phyloP scores from a whole-genome alignment of 2,797 vertebrate genomes.

The Hemitrygon akajei region DNA sequence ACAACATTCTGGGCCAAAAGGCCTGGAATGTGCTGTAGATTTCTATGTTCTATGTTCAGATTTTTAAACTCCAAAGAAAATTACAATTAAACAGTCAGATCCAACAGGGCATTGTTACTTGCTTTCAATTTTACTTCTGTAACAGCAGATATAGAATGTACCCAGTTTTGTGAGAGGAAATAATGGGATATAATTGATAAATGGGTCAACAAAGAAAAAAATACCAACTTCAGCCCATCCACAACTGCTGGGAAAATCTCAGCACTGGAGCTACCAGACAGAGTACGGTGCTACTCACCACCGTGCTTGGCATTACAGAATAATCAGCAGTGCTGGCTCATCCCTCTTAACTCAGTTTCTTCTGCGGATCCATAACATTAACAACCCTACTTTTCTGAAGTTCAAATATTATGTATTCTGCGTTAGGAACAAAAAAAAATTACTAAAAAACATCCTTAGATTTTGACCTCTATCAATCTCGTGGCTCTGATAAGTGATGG shows the following conservation, averaged over 20 bases:
- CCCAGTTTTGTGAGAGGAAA: not conserved
- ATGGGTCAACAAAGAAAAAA: not conserved
- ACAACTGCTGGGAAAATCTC: not conserved
- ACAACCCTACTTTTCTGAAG: not conserved
- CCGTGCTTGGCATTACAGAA: not conserved
- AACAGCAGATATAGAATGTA: not conserved
- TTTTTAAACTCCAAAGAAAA: too few relatives aligned
- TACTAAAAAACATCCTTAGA: not conserved
- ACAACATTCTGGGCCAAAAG: too few relatives aligned
- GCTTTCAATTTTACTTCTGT: not conserved
- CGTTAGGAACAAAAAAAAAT: not conserved
- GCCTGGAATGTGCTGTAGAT: too few relatives aligned
- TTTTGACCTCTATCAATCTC: not conserved
- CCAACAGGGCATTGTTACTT: not conserved
- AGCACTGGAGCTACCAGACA: not conserved
- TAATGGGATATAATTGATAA: too few relatives aligned
- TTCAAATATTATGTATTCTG: not conserved
- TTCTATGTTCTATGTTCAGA: too few relatives aligned
- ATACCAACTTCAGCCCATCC: not conserved
- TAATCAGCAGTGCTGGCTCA: not conserved
- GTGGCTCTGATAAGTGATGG: not conserved
- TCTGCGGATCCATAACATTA: not conserved
- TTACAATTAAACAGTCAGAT: too few relatives aligned
- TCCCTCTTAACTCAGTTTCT: not conserved
- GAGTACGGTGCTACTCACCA: not conserved